A percentile compares a stretch with the other conserved stretches of the same genome.
Conservation (phyloP, 2,888 invertebrate species). For the Pyrrhia umbra region DNA sequence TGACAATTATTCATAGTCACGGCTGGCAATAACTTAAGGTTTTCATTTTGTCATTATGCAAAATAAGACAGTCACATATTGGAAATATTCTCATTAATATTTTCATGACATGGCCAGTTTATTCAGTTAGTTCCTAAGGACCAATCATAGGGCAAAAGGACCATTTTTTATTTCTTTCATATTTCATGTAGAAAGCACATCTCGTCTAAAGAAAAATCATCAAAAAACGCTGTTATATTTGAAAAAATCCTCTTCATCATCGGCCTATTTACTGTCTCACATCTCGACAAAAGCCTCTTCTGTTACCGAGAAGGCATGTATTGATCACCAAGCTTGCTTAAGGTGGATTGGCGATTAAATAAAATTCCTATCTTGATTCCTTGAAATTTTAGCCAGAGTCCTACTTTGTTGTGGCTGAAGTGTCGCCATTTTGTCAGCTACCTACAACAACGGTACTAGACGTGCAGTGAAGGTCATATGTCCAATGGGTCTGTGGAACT, state of each 20-base stretch:
- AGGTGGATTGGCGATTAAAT: too few relatives aligned
- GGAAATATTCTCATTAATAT: constrained; percentile 24
- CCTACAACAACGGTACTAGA: constrained; percentile 42
- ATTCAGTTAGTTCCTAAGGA: constrained; percentile 16
- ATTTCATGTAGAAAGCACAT: too few relatives aligned
- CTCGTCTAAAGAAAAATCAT: too few relatives aligned
- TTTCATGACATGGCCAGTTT: constrained; percentile 14
- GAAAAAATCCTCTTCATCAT: too few relatives aligned
- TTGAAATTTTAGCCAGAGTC: background rate
- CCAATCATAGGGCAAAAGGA: constrained; percentile 2
- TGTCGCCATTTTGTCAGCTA: background rate
- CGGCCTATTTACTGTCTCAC: too few relatives aligned
- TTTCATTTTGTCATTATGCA: constrained; percentile 27
- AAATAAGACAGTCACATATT: constrained; percentile 21
- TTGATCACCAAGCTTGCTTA: too few relatives aligned
- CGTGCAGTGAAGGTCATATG: constrained; percentile 68
- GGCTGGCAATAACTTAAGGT: constrained; percentile 28
- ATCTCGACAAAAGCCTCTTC: too few relatives aligned
- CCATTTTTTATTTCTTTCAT: too few relatives aligned
- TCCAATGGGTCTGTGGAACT: constrained; percentile 76
- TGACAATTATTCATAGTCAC: constrained; percentile 40
- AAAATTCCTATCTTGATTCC: background rate
- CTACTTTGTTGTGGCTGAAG: background rate
- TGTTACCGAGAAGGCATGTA: too few relatives aligned
- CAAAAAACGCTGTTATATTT: too few relatives aligned